These are phyloP conservation scores for Pterostichus madidus DNA, from an alignment of 2,888 invertebrate genomes.

Conservation along the genomic window DNA sequence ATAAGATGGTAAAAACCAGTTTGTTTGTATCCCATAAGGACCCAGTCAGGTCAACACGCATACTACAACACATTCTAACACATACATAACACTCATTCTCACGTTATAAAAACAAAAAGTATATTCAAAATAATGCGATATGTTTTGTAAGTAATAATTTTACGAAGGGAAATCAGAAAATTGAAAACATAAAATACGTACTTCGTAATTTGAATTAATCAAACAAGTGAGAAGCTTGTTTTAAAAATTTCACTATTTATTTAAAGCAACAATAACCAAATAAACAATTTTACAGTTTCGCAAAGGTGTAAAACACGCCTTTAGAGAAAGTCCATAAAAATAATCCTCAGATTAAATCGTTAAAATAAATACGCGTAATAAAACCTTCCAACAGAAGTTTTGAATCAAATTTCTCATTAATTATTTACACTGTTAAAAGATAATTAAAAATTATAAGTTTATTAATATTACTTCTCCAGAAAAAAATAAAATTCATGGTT, in stretches of 20 bases:
- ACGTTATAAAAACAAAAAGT: neutral
- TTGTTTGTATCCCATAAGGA: constrained; percentile 37
- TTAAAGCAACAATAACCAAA: constrained; percentile 50
- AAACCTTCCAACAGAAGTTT: constrained; percentile 48
- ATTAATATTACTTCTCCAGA: constrained; percentile 13
- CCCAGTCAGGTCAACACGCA: constrained; percentile 13
- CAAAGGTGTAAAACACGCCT: constrained; percentile 38
- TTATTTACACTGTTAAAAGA: constrained; percentile 36
- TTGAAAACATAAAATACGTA: constrained; percentile 17
- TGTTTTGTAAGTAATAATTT: neutral
- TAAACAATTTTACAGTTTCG: constrained; percentile 46
- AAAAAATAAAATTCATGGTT: constrained; percentile 18
- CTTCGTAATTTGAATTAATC: constrained; percentile 20
- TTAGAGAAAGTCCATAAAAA: constrained; percentile 50
- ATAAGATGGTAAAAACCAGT: constrained; percentile 22
- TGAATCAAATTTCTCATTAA: constrained; percentile 42
- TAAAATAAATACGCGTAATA: constrained; percentile 43
- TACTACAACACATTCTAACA: constrained; percentile 9
- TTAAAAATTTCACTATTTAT: constrained; percentile 51
- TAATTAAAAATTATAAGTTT: constrained; percentile 48
- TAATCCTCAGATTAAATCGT: constrained; percentile 37
- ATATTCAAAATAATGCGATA: neutral
- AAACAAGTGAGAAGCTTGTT: constrained; percentile 16
- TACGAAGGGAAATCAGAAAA: constrained; percentile 38
- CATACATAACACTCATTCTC: neutral